Conservation (phyloP, 2,113 vertebrate species). For the Donacobius atricapilla region DNA sequence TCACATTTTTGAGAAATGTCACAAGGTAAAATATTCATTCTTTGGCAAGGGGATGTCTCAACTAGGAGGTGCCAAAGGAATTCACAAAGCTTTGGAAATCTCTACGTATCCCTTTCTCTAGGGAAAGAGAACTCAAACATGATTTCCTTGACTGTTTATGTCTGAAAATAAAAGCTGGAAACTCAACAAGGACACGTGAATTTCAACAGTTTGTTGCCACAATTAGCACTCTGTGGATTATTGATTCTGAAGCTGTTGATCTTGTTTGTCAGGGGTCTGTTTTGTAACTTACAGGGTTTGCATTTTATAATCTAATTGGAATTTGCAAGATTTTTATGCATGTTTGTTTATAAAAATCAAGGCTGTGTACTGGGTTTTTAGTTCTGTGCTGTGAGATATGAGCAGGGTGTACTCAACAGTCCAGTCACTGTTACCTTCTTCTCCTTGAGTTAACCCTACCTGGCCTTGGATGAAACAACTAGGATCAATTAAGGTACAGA, state of each 20-base stretch:
- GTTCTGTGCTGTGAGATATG: not conserved
- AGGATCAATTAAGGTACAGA: not conserved
- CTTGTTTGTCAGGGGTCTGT: not conserved
- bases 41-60: slow-evolving; percentile 15
- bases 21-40: slow-evolving; percentile 29
- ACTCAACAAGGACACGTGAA: not conserved
- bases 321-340: not conserved
- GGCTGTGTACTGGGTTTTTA: not conserved
- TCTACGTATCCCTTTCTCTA: not conserved
- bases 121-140: not conserved
- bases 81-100: slow-evolving; percentile 22
- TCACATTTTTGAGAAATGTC: slow-evolving; percentile 3
- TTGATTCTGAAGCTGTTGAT: not conserved
- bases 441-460: too few species aligned
- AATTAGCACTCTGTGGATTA: not conserved
- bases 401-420: not conserved
- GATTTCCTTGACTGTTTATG: not conserved
- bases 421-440: not conserved
- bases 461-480: not conserved
- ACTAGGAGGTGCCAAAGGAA: slow-evolving; percentile 26
- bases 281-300: not conserved
- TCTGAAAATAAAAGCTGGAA: slow-evolving; percentile 10
- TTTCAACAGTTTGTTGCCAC: not conserved
- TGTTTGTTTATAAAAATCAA: slow-evolving; percentile 29
- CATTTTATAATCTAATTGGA: not conserved